Percentiles rank a stretch among this genome's conserved stretches.
Conservation (phyloP, 2,888 invertebrate genomes). For the Stratiomys singularior region DNA sequence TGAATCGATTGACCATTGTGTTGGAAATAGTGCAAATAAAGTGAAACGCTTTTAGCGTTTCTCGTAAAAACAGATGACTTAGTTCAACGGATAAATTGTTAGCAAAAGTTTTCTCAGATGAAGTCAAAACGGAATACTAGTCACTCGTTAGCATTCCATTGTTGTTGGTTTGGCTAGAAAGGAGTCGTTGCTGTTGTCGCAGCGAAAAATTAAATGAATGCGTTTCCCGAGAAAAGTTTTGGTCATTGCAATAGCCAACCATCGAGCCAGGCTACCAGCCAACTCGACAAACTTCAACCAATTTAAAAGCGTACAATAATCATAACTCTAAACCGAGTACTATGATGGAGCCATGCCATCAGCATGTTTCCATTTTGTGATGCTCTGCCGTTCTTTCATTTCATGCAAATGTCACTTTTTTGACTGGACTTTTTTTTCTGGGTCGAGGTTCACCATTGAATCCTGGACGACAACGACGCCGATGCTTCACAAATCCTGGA, state of each 20-base stretch:
- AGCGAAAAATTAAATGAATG: constrained; percentile 46
- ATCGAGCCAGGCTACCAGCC: background rate
- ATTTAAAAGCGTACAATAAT: constrained; percentile 49
- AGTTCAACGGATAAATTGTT: constrained; percentile 33
- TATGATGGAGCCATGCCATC: constrained; percentile 48
- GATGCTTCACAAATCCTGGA: constrained; percentile 8
- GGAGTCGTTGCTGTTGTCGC: background rate
- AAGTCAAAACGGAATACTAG: constrained; percentile 26
- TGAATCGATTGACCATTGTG: background rate
- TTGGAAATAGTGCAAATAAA: background rate
- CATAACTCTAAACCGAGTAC: constrained; percentile 49
- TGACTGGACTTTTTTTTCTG: constrained; percentile 33
- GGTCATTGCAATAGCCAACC: constrained; percentile 42
- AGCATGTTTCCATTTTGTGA: constrained; percentile 35
- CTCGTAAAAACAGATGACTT: constrained; percentile 35
- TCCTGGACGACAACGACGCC: background rate
- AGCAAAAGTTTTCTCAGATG: constrained; percentile 23
- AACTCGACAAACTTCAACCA: constrained; percentile 34
- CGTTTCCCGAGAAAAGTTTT: constrained; percentile 46
- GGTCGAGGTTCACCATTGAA: constrained; percentile 23
- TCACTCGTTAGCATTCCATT: constrained; percentile 23
- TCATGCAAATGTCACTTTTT: constrained; percentile 52
- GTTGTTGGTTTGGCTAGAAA: background rate
- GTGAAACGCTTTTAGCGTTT: constrained; percentile 10
- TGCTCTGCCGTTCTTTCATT: constrained; percentile 46